Evolutionary conservation across 2,113 vertebrate genomes (phyloP), one percentile per base, ranked within the genome.

Genomic region (Malaclemys terrapin): DNA sequence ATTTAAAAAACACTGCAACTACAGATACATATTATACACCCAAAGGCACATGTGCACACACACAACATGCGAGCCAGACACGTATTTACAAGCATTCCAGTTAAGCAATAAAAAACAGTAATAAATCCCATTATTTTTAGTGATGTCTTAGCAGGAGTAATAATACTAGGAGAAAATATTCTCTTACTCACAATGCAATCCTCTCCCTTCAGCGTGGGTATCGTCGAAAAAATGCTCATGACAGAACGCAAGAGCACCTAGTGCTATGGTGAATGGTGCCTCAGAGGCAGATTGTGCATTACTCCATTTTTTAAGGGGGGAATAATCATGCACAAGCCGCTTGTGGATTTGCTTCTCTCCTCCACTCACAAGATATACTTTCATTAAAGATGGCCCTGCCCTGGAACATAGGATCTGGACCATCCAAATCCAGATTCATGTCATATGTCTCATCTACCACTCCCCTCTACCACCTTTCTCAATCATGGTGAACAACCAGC

Each of bases 151-250:
- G 2, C 14, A 92, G 20, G 2, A 82, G 4, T 82, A 78, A 78
- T 49, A 13, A 78, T 53, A 88, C 20, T 78, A 38, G n/a, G 3
- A 80, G 4, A 16, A 89, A 93, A 95, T 91, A 2, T 14, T 84
- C 29, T 47, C 50, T 4, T n/a, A 57, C 3, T 6, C 27, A 38
- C 38, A 85, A 16, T 38, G 1, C 8, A 91, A 84, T 57, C 3
- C 5, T 80, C 79, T 57, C 1, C 4, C 89, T 96, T 90, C 9
- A 87, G 0, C 5, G 47, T 47, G 8, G 24, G 6, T 2, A 10
- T 0, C 0, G 4, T 52, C 13, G 49, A 85, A 75, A 93, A 85
- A 35, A 5, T 27, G 0, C 0, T 5, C 22, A 2, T 10, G 14
- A 16, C 2, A 47, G 86, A 27, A 10, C 1, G 4, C 4, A 62